Percentiles rank a stretch among this genome's conserved stretches.
phyloP scores from a whole-genome alignment of 2,888 invertebrate genomes.

The Balanococcus diminutus region DNA sequence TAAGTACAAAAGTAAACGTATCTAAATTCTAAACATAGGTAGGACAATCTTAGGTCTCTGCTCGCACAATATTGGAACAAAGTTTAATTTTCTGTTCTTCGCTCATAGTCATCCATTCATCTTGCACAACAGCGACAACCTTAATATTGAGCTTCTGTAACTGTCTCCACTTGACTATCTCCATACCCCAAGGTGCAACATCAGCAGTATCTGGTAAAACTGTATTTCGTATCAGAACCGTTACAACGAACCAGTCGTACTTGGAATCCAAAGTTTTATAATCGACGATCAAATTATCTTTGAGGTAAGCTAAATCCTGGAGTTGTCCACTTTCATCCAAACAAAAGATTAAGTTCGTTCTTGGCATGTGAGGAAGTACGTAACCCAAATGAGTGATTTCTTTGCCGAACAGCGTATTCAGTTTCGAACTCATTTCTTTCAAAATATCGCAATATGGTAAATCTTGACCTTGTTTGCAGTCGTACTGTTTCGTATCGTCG shows the following conservation, averaged over 20 bases:
- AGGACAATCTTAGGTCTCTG: not conserved
- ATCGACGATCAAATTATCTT: not conserved
- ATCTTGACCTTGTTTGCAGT: not conserved
- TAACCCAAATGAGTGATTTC: constrained; percentile 2
- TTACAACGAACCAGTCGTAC: not conserved
- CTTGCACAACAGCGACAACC: constrained; percentile 56
- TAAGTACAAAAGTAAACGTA: too few species aligned
- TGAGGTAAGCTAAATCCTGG: not conserved
- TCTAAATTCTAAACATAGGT: too few species aligned
- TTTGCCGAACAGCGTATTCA: not conserved
- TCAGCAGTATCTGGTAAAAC: not conserved
- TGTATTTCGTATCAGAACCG: not conserved
- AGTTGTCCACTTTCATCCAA: not conserved
- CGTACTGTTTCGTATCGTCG: not conserved
- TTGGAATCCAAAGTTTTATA: not conserved
- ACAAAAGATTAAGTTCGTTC: constrained; percentile 16
- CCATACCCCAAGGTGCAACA: not conserved
- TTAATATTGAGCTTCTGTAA: constrained; percentile 54
- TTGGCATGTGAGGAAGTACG: constrained; percentile 13
- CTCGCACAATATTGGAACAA: not conserved
- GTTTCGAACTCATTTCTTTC: not conserved
- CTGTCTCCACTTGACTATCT: not conserved
- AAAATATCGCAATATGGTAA: not conserved
- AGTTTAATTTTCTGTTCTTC: not conserved
- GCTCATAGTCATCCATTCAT: not conserved